These are phyloP conservation scores for Anguilla marmorata DNA, from an alignment of 2,797 vertebrate species.

Conservation along the genomic window DNA sequence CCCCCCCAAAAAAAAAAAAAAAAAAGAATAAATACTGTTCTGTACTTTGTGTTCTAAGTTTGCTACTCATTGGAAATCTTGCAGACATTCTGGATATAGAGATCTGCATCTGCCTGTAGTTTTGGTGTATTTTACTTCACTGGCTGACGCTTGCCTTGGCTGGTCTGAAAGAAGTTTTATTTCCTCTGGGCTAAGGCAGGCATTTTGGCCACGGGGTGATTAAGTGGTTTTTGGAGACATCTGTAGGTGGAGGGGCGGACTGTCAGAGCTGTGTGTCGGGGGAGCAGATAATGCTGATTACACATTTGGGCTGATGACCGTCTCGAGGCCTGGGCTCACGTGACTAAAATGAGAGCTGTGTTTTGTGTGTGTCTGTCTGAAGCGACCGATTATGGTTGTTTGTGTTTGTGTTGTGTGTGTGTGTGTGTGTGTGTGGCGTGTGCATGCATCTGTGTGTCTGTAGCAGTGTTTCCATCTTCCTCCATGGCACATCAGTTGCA, in stretches of 20 bases:
- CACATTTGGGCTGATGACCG: not conserved
- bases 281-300: conserved; percentile 42
- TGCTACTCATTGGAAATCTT: not conserved
- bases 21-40: not conserved
- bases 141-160: conserved; percentile 4
- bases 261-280: conserved; percentile 52
- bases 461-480: not conserved
- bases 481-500: not conserved
- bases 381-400: not conserved
- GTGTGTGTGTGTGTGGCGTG: not conserved
- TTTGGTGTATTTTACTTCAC: conserved; percentile 24
- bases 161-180: not conserved
- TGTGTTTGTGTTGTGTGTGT: not conserved
- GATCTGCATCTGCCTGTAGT: not conserved
- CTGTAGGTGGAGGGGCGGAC: conserved; percentile 48
- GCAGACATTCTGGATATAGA: no score
- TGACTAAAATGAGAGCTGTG: conserved; percentile 22
- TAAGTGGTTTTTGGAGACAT: conserved; percentile 33
- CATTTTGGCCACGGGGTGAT: conserved; percentile 33
- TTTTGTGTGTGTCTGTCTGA: conserved; percentile 13
- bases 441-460: conserved; percentile 7
- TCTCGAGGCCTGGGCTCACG: conserved; percentile 19
- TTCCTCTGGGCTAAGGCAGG: conserved; percentile 8
- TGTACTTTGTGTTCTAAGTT: not conserved
- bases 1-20: not conserved